Evolutionary conservation across 1,140 invertebrate species (phyloP).

Genomic region (Penaeus japonicus): DNA sequence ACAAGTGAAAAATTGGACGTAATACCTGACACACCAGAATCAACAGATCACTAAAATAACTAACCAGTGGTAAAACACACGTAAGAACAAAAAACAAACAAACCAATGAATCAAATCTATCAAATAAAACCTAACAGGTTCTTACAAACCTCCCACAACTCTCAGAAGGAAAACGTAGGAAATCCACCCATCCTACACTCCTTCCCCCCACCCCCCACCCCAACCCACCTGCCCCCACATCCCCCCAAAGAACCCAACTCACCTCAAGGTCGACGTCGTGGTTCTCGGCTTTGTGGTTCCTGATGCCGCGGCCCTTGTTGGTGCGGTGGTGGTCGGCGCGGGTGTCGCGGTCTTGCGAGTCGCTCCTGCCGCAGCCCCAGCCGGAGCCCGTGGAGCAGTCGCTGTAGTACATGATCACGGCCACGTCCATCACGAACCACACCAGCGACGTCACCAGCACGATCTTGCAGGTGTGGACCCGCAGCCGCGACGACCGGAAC

Average conservation of each 20-base stretch:
- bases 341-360: constrained; percentile 46
- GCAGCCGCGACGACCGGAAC: constrained; percentile 79
- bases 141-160: too few relatives aligned
- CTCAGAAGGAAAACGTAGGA: too few relatives aligned
- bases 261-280: constrained; percentile 30
- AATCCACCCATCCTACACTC: too few relatives aligned
- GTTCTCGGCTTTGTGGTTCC: constrained; percentile 30
- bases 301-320: constrained; percentile 41
- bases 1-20: too few relatives aligned
- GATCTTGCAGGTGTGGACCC: constrained; percentile 86
- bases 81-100: too few relatives aligned
- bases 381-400: constrained; percentile 71
- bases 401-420: constrained; percentile 90
- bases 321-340: constrained; percentile 40
- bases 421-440: constrained; percentile 93
- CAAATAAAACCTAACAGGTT: too few relatives aligned
- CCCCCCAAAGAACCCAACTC: neutral
- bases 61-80: too few relatives aligned
- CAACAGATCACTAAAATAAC: too few relatives aligned
- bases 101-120: too few relatives aligned
- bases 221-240: neutral
- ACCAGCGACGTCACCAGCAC: constrained; percentile 92
- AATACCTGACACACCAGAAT: too few relatives aligned
- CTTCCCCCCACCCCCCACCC: neutral
- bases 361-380: constrained; percentile 49